Evolutionary conservation across 2,113 vertebrate genomes (phyloP).

Genomic region (Takifugu bimaculatus): DNA sequence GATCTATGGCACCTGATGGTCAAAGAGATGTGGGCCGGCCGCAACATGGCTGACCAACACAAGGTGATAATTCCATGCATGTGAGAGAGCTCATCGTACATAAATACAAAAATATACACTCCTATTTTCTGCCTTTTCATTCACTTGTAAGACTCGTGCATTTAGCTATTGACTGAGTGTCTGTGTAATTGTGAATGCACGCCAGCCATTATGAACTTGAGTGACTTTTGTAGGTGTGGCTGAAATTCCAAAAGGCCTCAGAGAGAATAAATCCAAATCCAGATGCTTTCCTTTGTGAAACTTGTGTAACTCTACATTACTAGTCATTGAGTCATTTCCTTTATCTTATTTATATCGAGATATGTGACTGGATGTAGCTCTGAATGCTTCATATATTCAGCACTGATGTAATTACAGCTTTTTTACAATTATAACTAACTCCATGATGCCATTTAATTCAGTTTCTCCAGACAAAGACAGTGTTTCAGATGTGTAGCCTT

Average conservation of each 20-base stretch:
- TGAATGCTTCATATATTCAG: too few species aligned
- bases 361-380: too few species aligned
- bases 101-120: too few species aligned
- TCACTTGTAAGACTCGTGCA: neutral
- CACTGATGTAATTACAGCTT: neutral
- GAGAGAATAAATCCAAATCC: conserved; percentile 19
- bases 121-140: neutral
- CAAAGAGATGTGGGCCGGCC: conserved; percentile 97
- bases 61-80: conserved; percentile 77
- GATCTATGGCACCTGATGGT: conserved; percentile 96
- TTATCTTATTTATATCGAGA: neutral
- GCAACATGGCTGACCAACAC: conserved; percentile 88
- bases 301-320: conserved; percentile 13
- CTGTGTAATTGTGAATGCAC: neutral
- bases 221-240: conserved; percentile 39
- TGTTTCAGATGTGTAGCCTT: too few species aligned
- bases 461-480: too few species aligned
- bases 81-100: neutral
- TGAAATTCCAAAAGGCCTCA: conserved; percentile 25
- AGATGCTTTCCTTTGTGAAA: conserved; percentile 45
- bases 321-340: neutral
- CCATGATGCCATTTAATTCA: too few species aligned
- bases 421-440: too few species aligned
- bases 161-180: neutral
- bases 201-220: neutral